A percentile compares a stretch with the other conserved stretches of the same genome.
Conservation (phyloP, 2,797 vertebrate genomes). For the Eulemur albifrons region DNA sequence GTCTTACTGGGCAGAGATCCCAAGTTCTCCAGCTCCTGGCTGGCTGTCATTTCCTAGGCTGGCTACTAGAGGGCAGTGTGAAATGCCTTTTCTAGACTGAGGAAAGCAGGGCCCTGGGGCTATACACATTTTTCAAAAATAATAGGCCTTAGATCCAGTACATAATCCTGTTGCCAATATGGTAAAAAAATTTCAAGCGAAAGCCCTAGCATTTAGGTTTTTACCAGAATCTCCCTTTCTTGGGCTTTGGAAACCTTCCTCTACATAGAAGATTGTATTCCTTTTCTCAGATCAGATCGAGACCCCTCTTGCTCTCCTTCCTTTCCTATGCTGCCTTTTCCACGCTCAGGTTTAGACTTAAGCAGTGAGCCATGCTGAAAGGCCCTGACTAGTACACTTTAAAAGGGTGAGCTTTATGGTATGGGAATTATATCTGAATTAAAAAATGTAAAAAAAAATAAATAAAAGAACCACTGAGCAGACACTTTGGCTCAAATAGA, state of each 20-base stretch:
- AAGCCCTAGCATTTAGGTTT: neutral
- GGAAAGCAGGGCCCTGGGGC: neutral
- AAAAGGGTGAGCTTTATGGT: neutral
- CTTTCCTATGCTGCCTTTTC: neutral
- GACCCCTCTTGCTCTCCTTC: neutral
- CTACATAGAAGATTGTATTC: neutral
- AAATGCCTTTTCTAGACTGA: neutral
- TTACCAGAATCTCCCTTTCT: neutral
- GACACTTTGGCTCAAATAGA: neutral
- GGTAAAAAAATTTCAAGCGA: neutral
- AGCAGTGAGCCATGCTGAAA: neutral
- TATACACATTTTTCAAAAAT: neutral
- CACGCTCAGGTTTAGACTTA: neutral
- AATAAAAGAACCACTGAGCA: neutral
- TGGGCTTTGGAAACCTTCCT: slow-evolving; percentile 5
- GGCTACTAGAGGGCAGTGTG: slow-evolving; percentile 56
- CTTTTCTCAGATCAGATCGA: slow-evolving; percentile 13
- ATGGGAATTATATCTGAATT: neutral
- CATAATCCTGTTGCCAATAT: neutral
- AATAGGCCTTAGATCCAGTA: neutral
- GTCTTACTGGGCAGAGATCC: neutral
- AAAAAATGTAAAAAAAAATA: neutral
- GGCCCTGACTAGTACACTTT: neutral
- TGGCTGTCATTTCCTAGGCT: neutral
- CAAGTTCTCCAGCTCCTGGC: neutral